Conservation (phyloP, 2,113 vertebrate genomes). For the Boulengeromyrus knoepffleri region DNA sequence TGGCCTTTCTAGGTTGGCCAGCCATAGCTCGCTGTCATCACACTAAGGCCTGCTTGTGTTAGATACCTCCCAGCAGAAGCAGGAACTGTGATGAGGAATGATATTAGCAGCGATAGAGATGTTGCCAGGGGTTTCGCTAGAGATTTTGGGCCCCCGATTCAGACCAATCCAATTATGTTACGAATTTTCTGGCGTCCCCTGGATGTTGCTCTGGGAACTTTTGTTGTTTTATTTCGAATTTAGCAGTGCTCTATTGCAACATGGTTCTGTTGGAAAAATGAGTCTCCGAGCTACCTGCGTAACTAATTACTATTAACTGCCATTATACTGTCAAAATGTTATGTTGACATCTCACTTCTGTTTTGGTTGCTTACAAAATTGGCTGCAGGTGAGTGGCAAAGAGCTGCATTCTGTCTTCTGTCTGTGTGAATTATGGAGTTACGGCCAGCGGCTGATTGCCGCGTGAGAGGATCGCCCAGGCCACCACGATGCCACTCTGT, state of each 20-base stretch:
- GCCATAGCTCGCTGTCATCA: not conserved
- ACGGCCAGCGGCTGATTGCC: slow-evolving; percentile 9
- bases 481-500: slow-evolving; percentile 2
- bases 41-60: not conserved
- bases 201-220: not conserved
- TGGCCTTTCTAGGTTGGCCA: not conserved
- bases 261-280: not conserved
- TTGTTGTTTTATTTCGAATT: not conserved
- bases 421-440: slow-evolving; percentile 38
- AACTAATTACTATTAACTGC: not conserved
- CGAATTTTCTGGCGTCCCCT: not conserved
- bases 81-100: not conserved
- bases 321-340: slow-evolving; percentile 41
- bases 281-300: not conserved
- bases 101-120: not conserved
- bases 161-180: not conserved
- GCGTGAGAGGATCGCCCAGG: slow-evolving; percentile 22
- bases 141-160: not conserved
- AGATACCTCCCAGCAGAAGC: not conserved
- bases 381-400: slow-evolving; percentile 36
- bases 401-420: not conserved
- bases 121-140: not conserved
- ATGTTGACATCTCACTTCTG: slow-evolving; percentile 44
- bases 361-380: slow-evolving; percentile 38
- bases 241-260: not conserved